Evolutionary conservation across 2,888 invertebrate species (phyloP).

Genomic region (Mythimna pallens): DNA sequence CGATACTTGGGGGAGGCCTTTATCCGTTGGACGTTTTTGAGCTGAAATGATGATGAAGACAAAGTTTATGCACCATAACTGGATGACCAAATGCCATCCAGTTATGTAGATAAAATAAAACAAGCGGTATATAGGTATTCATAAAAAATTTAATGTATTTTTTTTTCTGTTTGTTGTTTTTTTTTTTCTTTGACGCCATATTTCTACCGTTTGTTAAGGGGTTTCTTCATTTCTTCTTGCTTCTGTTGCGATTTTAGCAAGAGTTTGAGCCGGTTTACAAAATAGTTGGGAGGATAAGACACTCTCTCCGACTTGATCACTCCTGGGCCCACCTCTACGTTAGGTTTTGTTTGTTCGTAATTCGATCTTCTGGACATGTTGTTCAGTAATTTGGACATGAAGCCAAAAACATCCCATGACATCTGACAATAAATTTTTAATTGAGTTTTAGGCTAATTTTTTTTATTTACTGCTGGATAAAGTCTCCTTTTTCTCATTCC

Average conservation of each 20-base stretch:
- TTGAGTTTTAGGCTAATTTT: background rate
- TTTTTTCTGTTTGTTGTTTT: background rate
- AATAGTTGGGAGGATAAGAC: constrained; percentile 60
- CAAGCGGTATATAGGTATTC: background rate
- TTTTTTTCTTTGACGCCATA: background rate
- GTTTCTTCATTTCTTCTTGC: constrained; percentile 40
- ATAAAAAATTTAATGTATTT: background rate
- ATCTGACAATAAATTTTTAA: constrained; percentile 18
- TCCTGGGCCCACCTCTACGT: constrained; percentile 74
- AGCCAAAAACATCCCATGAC: background rate
- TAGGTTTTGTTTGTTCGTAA: constrained; percentile 16
- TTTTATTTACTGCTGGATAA: too few relatives aligned
- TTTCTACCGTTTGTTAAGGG: background rate
- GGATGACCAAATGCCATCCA: background rate
- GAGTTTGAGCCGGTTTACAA: constrained; percentile 65
- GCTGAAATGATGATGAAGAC: too few relatives aligned
- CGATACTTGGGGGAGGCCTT: too few relatives aligned
- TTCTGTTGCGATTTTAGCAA: constrained; percentile 70
- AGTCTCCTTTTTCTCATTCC: too few relatives aligned
- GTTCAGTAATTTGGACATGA: background rate
- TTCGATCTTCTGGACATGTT: constrained; percentile 3
- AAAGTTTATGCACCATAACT: too few relatives aligned
- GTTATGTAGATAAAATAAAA: constrained; percentile 2
- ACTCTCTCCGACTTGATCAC: constrained; percentile 67
- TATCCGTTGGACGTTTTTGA: too few relatives aligned